Conservation (phyloP, 2,888 invertebrate species). For the Tanypteryx hageni region DNA sequence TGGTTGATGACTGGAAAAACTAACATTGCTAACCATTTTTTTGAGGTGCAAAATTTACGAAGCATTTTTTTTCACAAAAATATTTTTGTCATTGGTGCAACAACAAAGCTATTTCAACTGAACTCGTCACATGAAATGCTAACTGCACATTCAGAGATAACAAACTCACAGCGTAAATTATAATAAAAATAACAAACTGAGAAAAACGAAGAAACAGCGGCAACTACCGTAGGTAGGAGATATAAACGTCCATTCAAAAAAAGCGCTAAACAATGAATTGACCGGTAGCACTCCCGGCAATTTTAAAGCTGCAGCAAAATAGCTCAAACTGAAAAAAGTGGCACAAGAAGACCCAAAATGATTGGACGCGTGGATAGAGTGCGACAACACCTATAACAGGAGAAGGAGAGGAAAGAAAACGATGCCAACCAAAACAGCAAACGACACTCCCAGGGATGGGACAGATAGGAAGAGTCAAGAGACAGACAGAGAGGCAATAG, state of each 20-base stretch:
- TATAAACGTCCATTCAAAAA: conserved; percentile 50
- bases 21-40: conserved; percentile 49
- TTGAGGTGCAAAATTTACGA: conserved; percentile 49
- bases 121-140: conserved; percentile 44
- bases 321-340: conserved; percentile 52
- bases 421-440: conserved; percentile 72
- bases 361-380: conserved; percentile 69
- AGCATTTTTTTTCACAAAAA: conserved; percentile 41
- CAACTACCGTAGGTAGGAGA: conserved; percentile 66
- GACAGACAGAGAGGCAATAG: conserved; percentile 46
- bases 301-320: conserved; percentile 59
- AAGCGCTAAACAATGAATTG: conserved; percentile 58
- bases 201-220: conserved; percentile 63
- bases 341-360: conserved; percentile 61
- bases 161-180: conserved; percentile 67
- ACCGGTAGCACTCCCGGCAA: conserved; percentile 48
- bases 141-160: conserved; percentile 60
- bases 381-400: conserved; percentile 70
- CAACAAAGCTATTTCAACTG: conserved; percentile 43
- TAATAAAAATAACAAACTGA: conserved; percentile 66
- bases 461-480: conserved; percentile 23
- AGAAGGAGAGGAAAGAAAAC: conserved; percentile 74
- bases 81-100: conserved; percentile 40
- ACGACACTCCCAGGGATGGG: conserved; percentile 66
- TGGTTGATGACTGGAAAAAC: conserved; percentile 39